These are phyloP conservation scores for Caenorhabditis sulstoni DNA, from an alignment of 2,888 invertebrate species.

Conservation along the genomic window DNA sequence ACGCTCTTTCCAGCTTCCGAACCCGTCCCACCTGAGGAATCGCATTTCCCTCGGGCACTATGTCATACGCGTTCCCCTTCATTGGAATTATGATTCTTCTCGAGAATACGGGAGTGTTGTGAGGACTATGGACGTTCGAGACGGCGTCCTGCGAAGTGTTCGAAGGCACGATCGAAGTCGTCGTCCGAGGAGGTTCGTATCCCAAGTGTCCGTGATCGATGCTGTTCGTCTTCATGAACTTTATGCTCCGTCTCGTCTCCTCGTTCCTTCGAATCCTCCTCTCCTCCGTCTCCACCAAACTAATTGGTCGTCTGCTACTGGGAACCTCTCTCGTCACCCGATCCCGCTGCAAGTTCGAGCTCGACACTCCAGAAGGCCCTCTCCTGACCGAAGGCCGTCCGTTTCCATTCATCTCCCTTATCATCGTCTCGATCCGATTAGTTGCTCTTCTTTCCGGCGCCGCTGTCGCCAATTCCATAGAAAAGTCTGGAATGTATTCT, in stretches of 20 bases:
- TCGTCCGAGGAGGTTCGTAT: constrained; percentile 32
- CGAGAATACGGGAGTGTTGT: constrained; percentile 44
- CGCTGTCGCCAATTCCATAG: constrained; percentile 25
- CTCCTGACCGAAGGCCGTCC: constrained; percentile 14
- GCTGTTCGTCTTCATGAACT: constrained; percentile 59
- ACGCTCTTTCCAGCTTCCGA: constrained; percentile 57
- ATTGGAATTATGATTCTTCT: constrained; percentile 44
- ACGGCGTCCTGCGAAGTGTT: constrained; percentile 46
- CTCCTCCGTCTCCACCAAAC: constrained; percentile 60
- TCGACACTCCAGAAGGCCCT: constrained; percentile 41
- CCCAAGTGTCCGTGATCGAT: constrained; percentile 54
- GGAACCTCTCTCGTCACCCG: constrained; percentile 38
- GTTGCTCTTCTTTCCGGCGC: constrained; percentile 33
- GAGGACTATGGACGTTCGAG: constrained; percentile 53
- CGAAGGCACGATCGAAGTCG: not conserved
- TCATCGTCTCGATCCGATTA: constrained; percentile 65
- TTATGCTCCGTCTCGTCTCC: constrained; percentile 56
- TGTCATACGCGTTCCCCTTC: constrained; percentile 49
- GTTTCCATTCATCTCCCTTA: constrained; percentile 64
- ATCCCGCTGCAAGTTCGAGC: constrained; percentile 31
- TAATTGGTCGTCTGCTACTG: constrained; percentile 51
- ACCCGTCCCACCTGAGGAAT: constrained; percentile 53
- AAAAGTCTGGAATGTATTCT: constrained; percentile 36
- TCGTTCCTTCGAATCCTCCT: constrained; percentile 48
- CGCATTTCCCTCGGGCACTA: constrained; percentile 47